Base-by-base conservation (phyloP, 2,797 vertebrate species). In the Pyrrhura leucotis region DNA sequence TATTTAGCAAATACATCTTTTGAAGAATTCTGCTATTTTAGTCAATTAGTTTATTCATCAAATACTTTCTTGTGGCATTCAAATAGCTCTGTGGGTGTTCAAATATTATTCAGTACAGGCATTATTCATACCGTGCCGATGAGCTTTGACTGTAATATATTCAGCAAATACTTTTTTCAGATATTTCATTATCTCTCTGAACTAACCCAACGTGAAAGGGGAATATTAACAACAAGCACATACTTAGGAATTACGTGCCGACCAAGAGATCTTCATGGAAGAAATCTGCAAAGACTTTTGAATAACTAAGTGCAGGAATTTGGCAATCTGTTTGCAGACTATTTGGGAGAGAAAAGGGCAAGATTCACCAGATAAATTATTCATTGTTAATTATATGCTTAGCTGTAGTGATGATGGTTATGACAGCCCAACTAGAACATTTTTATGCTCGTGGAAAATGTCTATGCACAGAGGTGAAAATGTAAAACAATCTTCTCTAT, bases 321-420 rank as follows among this genome's bases (percentile, higher is more conserved):
- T 96, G 92, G 94, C 96, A 97, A 97, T 97, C 96, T 97, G 96
- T 96, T 96, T 97, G 95, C 94, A 96, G 96, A 92, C 92, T 97
- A 96, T 93, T 97, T 96, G 90, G 93, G 95, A 96, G 90, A 90
- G 94, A 94, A 96, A 92, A 97, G 96, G 96, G 96, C 96, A 97
- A 97, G 87, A 95, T 94, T 93, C 95, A 95, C 90, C 92, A 87
- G 94, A 96, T 97, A 97, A 97, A 97, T 96, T 97, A 97, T 97
- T 97, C 96, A 96, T 93, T 94, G 96, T 95, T 97, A 97, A 97
- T 97, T 96, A 94, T 93, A 97, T 97, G 95, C 96, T 94, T 94
- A 96, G 94, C 94, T 90, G 72, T 93, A 96, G 95, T 85, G 94
- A 96, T 97, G 96, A 96, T 95, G 96, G 92, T 90, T 96, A 90